Evolutionary conservation across 2,113 vertebrate species (phyloP).

Genomic region (Aphelocoma coerulescens): DNA sequence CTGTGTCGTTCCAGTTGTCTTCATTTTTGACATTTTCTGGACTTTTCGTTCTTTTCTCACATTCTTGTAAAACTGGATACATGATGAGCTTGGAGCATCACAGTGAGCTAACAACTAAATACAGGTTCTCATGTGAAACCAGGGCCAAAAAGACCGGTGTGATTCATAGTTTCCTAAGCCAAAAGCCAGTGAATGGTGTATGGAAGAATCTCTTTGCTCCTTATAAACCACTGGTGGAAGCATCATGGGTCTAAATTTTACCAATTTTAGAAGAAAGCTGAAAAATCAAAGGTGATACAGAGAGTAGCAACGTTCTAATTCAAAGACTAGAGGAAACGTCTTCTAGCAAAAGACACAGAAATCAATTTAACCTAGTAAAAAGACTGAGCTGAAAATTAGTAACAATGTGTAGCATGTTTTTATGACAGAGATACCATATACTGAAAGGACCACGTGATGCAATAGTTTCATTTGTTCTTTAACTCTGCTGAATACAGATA

Average conservation of each 20-base stretch:
- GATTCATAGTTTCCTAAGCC: not conserved
- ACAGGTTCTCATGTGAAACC: not conserved
- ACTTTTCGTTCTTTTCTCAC: not conserved
- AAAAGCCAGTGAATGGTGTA: not conserved
- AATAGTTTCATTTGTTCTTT: not conserved
- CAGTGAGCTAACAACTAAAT: not conserved
- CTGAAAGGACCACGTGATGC: not conserved
- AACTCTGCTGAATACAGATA: not conserved
- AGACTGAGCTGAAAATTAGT: not conserved
- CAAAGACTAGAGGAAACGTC: not conserved
- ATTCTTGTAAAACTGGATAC: not conserved
- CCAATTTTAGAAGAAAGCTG: not conserved
- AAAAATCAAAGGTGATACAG: not conserved
- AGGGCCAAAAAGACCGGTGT: not conserved
- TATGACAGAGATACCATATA: not conserved
- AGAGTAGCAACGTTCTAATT: not conserved
- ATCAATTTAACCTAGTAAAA: not conserved
- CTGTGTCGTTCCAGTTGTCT: not conserved
- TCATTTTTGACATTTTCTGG: not conserved
- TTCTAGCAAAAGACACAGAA: not conserved
- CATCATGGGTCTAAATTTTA: not conserved
- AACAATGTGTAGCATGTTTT: not conserved
- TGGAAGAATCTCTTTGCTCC: not conserved
- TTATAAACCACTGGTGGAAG: not conserved
- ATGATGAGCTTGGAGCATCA: not conserved